phyloP scores from a whole-genome alignment of 2,113 vertebrate species.

The Boulengerochromis microlepis region DNA sequence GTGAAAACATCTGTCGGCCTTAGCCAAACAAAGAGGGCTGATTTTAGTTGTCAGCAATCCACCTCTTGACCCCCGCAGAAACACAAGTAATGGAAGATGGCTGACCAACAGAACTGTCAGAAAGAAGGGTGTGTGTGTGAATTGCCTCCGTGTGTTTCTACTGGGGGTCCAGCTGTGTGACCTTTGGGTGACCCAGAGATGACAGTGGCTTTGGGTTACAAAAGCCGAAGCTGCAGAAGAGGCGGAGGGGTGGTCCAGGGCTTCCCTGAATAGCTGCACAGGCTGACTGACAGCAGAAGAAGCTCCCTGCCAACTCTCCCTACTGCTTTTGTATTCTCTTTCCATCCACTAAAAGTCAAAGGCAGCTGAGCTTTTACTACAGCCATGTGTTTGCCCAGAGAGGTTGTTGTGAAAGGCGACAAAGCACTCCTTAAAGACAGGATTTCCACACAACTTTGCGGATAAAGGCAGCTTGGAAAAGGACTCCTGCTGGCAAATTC shows the following conservation, averaged over 20 bases:
- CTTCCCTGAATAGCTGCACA: conserved; percentile 48
- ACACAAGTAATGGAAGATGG: neutral
- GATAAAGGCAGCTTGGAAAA: conserved; percentile 41
- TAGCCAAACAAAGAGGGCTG: neutral
- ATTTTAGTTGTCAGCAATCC: conserved; percentile 22
- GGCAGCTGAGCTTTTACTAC: conserved; percentile 48
- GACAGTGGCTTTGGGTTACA: conserved; percentile 59
- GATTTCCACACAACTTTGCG: conserved; percentile 33
- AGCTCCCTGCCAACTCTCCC: conserved; percentile 45
- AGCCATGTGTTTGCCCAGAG: conserved; percentile 47
- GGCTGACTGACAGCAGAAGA: conserved; percentile 49
- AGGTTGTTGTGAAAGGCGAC: conserved; percentile 45
- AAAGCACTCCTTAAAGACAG: conserved; percentile 54
- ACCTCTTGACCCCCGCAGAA: conserved; percentile 5
- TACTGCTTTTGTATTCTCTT: conserved; percentile 50
- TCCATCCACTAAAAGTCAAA: conserved; percentile 43
- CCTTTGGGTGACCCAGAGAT: conserved; percentile 55
- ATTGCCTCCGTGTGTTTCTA: conserved; percentile 13
- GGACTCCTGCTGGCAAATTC: conserved; percentile 35
- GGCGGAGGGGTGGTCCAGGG: neutral
- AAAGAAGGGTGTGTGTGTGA: neutral
- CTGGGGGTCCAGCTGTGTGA: conserved; percentile 46
- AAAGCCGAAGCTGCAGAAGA: conserved; percentile 8
- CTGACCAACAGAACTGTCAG: neutral
- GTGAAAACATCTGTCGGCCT: neutral